Evolutionary conservation across 2,113 vertebrate genomes (phyloP), one percentile per base, ranked within the genome.

Genomic region (Lepisosteus osseus): DNA sequence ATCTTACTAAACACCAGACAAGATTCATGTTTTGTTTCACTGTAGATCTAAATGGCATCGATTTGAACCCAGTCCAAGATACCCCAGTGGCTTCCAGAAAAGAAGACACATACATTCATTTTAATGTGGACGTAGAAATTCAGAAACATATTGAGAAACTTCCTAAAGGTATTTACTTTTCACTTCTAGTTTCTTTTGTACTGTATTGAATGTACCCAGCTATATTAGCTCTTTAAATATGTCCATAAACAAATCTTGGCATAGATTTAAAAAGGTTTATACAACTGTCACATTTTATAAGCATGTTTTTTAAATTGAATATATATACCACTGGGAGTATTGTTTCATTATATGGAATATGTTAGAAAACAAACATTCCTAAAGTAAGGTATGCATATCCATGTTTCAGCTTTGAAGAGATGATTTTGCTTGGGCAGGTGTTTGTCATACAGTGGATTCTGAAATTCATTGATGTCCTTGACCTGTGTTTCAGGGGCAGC

Each of bases 121-220:
- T 99, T 84, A 94, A 92, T 0, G 91, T 97, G 80, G 95, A 98
- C 65, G 92, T 99, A 0, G 97, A 99, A 84, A 95, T 99, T 83
- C 97, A 99, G 93, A 98, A 94, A 87, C 97, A 98, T 7, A 81
- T 98, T 71, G 97, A 99, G 85, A 96, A 94, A 85, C 82, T 99
- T 87, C 95, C 95, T 57, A 99, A 98, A 97, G 97, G 97, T 99
- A 67, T 61, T 43, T 7, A 51, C 17, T 17, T 14, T 15, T 6
- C 3, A 6, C 47, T 51, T 51, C 47, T 51, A 51, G 29, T 29
- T 29, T 29, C 29, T 2, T 29, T 29, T 29, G 29, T 29, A 29
- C 29, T 29, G 29, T 29, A 29, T 29, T 29, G 29, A 29, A 29
- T 29, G 29, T 29, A 29, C 29, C 29, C 29, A 29, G 29, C 29